A percentile compares a stretch with the other conserved stretches of the same genome.
Evolutionary conservation across 2,888 invertebrate genomes (phyloP).

Genomic region (Diogma glabrata): DNA sequence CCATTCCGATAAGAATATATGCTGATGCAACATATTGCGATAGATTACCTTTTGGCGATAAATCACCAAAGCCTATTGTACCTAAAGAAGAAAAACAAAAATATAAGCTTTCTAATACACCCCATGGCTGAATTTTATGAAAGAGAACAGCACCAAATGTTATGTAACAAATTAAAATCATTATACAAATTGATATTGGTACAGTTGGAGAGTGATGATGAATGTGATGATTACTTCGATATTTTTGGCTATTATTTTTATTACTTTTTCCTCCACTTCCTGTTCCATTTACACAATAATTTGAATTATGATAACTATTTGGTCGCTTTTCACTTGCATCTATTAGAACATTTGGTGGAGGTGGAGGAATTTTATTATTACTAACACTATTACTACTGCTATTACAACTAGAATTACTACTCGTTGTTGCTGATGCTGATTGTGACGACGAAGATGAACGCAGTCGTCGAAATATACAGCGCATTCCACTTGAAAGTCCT

Average conservation of each 20-base stretch:
- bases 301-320: slow-evolving; percentile 6
- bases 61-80: slow-evolving; percentile 74
- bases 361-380: slow-evolving; percentile 16
- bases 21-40: slow-evolving; percentile 68
- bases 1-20: slow-evolving; percentile 75
- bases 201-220: slow-evolving; percentile 43
- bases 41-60: slow-evolving; percentile 55
- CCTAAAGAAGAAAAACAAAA: slow-evolving; percentile 70
- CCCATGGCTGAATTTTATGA: slow-evolving; percentile 84
- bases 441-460: slow-evolving; percentile 28
- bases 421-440: slow-evolving; percentile 22
- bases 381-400: slow-evolving; percentile 9
- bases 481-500: slow-evolving; percentile 66
- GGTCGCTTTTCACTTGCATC: slow-evolving; percentile 19
- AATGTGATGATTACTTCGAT: slow-evolving; percentile 19
- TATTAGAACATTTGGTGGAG: slow-evolving; percentile 10
- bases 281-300: slow-evolving; percentile 8
- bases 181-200: slow-evolving; percentile 74
- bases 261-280: background rate
- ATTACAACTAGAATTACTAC: slow-evolving; percentile 18
- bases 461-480: slow-evolving; percentile 52
- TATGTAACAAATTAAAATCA: slow-evolving; percentile 77
- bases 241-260: slow-evolving; percentile 1
- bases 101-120: slow-evolving; percentile 72
- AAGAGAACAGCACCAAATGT: slow-evolving; percentile 83